Conservation (phyloP, 2,113 vertebrate genomes). For the Monarcha castaneiventris region DNA sequence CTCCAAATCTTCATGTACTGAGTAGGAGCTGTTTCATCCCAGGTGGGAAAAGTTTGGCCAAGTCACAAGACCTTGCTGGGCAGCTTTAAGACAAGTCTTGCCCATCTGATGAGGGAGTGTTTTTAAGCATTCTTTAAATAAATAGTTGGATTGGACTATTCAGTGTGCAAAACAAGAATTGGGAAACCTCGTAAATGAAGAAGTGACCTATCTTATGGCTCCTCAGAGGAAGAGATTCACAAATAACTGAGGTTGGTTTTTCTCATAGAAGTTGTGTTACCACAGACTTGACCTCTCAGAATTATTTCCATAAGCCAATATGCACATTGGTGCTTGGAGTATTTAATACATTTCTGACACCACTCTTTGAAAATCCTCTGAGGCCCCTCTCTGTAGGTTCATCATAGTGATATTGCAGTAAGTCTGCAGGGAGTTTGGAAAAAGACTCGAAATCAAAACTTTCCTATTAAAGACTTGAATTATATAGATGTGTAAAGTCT, state of each 20-base stretch:
- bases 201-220: background rate
- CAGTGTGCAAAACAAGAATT: background rate
- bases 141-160: background rate
- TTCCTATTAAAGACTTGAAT: background rate
- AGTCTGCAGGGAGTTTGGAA: background rate
- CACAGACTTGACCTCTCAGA: background rate
- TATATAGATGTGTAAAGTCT: background rate
- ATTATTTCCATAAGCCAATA: background rate
- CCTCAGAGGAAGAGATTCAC: background rate
- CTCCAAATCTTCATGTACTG: background rate
- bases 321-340: background rate
- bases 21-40: background rate
- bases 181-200: background rate
- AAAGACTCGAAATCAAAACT: background rate
- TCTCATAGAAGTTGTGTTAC: background rate
- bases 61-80: background rate
- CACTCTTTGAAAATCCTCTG: background rate
- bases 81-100: background rate
- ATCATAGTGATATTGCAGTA: background rate
- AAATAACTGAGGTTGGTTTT: background rate
- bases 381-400: background rate
- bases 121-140: background rate
- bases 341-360: background rate
- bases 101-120: background rate
- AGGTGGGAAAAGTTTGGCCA: background rate